phyloP scores from a whole-genome alignment of 2,113 vertebrate species.

The Bufo bufo region DNA sequence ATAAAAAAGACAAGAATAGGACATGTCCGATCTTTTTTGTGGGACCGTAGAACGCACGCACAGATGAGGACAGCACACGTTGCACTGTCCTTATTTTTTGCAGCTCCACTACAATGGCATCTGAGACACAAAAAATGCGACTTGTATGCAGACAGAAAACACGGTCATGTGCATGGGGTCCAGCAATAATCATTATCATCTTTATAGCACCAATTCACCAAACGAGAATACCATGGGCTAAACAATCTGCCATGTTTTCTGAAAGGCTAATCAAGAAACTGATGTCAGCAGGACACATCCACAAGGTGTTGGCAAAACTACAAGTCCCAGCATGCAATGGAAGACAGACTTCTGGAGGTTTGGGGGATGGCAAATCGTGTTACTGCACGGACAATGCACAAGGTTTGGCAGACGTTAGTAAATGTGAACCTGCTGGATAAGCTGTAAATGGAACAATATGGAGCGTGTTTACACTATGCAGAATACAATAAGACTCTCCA shows the following conservation, averaged over 20 bases:
- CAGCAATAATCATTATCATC: too few relatives aligned
- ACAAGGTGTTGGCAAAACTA: background rate
- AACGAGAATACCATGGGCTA: background rate
- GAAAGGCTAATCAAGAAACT: background rate
- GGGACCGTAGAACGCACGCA: too few relatives aligned
- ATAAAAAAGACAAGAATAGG: too few relatives aligned
- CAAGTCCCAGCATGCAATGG: background rate
- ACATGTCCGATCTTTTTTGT: too few relatives aligned
- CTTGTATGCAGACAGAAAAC: too few relatives aligned
- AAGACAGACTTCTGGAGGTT: background rate
- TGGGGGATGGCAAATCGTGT: background rate
- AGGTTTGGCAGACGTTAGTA: background rate
- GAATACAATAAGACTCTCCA: background rate
- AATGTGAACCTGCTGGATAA: background rate
- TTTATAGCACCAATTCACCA: too few relatives aligned
- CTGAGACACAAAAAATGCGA: too few relatives aligned
- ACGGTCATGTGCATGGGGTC: too few relatives aligned
- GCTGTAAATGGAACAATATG: background rate
- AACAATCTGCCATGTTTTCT: background rate
- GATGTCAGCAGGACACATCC: background rate
- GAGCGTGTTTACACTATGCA: constrained; percentile 6
- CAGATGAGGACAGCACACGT: too few relatives aligned
- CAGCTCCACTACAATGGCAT: too few relatives aligned
- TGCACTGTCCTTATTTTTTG: too few relatives aligned
- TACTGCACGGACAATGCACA: background rate